Evolutionary conservation across 92 coral and sea anemone species (phyloP).

Genomic region (Zoanthus sansibaricus): DNA sequence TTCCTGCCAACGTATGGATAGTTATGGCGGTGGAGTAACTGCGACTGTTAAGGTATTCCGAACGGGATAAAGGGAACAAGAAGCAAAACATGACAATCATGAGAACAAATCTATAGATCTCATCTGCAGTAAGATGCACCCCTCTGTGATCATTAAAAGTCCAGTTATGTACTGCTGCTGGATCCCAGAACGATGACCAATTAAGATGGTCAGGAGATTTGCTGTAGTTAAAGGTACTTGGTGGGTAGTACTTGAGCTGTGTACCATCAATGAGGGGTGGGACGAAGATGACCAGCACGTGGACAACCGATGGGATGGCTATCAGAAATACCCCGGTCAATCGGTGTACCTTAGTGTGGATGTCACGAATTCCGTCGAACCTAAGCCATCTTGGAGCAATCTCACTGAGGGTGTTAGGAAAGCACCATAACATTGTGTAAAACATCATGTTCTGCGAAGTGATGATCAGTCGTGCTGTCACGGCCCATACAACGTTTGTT

Average conservation of each 20-base stretch:
- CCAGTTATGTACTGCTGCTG: slow-evolving; percentile 70
- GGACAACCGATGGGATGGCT: slow-evolving; percentile 69
- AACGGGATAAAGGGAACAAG: slow-evolving; percentile 63
- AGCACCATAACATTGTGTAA: slow-evolving; percentile 69
- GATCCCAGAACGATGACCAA: slow-evolving; percentile 71
- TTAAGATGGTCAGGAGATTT: slow-evolving; percentile 56
- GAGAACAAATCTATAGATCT: slow-evolving; percentile 59
- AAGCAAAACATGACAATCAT: slow-evolving; percentile 63
- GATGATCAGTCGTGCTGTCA: slow-evolving; percentile 66
- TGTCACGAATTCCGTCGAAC: slow-evolving; percentile 63
- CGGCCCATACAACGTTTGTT: slow-evolving; percentile 72
- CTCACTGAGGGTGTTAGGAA: slow-evolving; percentile 65
- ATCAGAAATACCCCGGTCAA: slow-evolving; percentile 67
- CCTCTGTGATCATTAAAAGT: slow-evolving; percentile 64
- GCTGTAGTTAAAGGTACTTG: slow-evolving; percentile 64
- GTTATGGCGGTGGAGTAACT: slow-evolving; percentile 68
- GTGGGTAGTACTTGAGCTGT: slow-evolving; percentile 59
- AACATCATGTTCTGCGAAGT: slow-evolving; percentile 71
- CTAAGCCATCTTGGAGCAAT: slow-evolving; percentile 57
- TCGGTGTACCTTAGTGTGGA: slow-evolving; percentile 56
- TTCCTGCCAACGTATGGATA: slow-evolving; percentile 54
- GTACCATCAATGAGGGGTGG: slow-evolving; percentile 72
- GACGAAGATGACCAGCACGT: slow-evolving; percentile 65
- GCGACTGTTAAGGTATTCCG: slow-evolving; percentile 56
- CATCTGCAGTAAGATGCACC: slow-evolving; percentile 66